These are phyloP conservation scores for Astreopora myriophthalma DNA, from an alignment of 64 coral and sea anemone genomes.

Conservation along the genomic window DNA sequence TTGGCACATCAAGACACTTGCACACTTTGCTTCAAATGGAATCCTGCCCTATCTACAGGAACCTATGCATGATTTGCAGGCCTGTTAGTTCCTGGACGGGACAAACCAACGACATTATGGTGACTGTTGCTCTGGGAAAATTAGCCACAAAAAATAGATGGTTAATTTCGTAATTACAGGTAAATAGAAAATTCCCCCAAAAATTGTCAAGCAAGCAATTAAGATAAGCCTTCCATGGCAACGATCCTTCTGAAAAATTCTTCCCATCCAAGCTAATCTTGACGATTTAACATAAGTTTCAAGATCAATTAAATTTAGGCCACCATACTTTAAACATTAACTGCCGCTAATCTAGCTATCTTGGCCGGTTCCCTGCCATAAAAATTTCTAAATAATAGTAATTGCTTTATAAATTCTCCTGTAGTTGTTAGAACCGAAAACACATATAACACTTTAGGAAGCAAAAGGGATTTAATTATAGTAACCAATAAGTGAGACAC, in stretches of 20 bases:
- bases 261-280: background rate
- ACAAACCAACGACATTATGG: too few relatives aligned
- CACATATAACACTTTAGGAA: constrained; percentile 5
- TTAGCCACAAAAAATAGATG: background rate
- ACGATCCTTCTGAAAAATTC: background rate
- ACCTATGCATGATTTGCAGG: too few relatives aligned
- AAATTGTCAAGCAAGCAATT: too few relatives aligned
- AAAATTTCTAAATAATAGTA: constrained; percentile 15
- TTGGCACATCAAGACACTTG: too few relatives aligned
- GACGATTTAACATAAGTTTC: background rate
- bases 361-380: background rate
- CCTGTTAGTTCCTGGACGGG: too few relatives aligned
- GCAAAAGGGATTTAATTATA: constrained; percentile 7
- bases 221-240: too few relatives aligned
- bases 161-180: too few relatives aligned
- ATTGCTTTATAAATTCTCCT: constrained; percentile 8
- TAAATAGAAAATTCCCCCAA: too few relatives aligned
- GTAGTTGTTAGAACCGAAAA: background rate
- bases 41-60: too few relatives aligned
- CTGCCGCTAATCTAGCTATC: background rate
- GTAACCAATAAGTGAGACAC: background rate
- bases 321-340: background rate
- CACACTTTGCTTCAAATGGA: too few relatives aligned
- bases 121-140: too few relatives aligned
- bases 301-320: too few relatives aligned